Percentiles rank a stretch among this genome's conserved stretches.
These are phyloP conservation scores for Acanthurus leucopareius DNA, from an alignment of 2,797 vertebrate species.

Conservation along the genomic window DNA sequence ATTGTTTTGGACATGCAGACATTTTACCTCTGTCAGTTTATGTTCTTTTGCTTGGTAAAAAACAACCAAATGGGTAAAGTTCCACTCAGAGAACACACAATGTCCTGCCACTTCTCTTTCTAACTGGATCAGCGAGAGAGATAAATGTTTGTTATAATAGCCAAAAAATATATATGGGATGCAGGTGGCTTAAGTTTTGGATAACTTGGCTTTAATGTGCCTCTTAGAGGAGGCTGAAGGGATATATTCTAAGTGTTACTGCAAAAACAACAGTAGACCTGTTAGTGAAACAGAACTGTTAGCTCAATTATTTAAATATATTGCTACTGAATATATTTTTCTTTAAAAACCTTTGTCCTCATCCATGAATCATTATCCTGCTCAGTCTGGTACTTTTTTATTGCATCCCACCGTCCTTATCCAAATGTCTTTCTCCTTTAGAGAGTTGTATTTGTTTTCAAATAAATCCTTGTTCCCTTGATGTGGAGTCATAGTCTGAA, in stretches of 20 bases:
- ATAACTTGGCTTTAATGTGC: constrained; percentile 5
- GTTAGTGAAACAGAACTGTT: not conserved
- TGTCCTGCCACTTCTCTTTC: constrained; percentile 16
- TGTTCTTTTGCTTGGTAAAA: constrained; percentile 15
- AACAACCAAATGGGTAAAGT: not conserved
- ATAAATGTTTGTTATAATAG: not conserved
- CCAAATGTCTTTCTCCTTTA: constrained; percentile 32
- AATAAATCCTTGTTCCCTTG: constrained; percentile 24
- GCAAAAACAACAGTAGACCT: constrained; percentile 6
- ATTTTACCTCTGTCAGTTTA: constrained; percentile 24
- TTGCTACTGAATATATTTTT: constrained; percentile 30
- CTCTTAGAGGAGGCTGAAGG: not conserved
- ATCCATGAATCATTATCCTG: constrained; percentile 20
- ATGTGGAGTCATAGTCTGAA: constrained; percentile 16
- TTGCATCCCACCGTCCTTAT: constrained; percentile 32
- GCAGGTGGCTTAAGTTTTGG: not conserved
- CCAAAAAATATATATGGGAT: no score
- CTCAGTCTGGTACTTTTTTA: constrained; percentile 42
- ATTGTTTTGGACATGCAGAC: constrained; percentile 7
- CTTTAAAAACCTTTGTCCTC: constrained; percentile 31
- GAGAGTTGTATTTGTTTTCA: constrained; percentile 23
- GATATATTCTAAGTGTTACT: constrained; percentile 6
- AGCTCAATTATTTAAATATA: constrained; percentile 35
- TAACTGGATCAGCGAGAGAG: constrained; percentile 2
- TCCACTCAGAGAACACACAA: not conserved